Evolutionary conservation across 2,113 vertebrate species (phyloP).

Genomic region (Machaerirhynchus nigripectus): DNA sequence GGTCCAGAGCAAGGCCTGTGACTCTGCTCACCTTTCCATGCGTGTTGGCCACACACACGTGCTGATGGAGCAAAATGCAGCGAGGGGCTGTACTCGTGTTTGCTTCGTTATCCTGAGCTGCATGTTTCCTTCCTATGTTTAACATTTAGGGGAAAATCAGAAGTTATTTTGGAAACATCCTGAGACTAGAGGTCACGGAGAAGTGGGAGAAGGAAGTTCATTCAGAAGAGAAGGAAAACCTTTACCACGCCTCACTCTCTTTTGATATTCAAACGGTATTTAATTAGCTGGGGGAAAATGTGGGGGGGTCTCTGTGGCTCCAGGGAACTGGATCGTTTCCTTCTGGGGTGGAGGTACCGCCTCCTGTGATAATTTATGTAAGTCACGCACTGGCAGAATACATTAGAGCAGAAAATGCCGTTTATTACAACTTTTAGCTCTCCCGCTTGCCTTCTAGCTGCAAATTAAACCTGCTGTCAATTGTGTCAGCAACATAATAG

Average conservation of each 20-base stretch:
- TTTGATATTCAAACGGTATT: slow-evolving; percentile 73
- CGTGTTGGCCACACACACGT: fast-evolving
- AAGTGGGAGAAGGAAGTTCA: slow-evolving; percentile 58
- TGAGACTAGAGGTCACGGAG: slow-evolving; percentile 45
- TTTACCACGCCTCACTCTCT: slow-evolving; percentile 54
- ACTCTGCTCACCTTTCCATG: background rate
- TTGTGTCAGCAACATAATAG: slow-evolving; percentile 67
- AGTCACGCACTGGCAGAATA: slow-evolving; percentile 44
- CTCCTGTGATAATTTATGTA: slow-evolving; percentile 50
- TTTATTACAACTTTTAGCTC: slow-evolving; percentile 62
- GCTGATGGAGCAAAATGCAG: background rate
- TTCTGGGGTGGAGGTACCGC: slow-evolving; percentile 26
- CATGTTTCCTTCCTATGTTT: background rate
- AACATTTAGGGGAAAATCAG: slow-evolving; percentile 65
- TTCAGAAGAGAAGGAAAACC: slow-evolving; percentile 52
- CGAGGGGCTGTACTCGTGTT: fast-evolving
- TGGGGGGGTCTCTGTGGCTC: background rate
- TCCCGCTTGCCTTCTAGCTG: slow-evolving; percentile 53
- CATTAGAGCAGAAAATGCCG: slow-evolving; percentile 17
- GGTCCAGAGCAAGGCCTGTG: background rate
- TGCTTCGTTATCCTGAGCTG: background rate
- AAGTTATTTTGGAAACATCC: slow-evolving; percentile 64
- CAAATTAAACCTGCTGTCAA: slow-evolving; percentile 71
- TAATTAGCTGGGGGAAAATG: background rate
- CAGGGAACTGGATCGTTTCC: background rate